Evolutionary conservation across 1,140 invertebrate species (phyloP).

Genomic region (Drosophila yakuba): DNA sequence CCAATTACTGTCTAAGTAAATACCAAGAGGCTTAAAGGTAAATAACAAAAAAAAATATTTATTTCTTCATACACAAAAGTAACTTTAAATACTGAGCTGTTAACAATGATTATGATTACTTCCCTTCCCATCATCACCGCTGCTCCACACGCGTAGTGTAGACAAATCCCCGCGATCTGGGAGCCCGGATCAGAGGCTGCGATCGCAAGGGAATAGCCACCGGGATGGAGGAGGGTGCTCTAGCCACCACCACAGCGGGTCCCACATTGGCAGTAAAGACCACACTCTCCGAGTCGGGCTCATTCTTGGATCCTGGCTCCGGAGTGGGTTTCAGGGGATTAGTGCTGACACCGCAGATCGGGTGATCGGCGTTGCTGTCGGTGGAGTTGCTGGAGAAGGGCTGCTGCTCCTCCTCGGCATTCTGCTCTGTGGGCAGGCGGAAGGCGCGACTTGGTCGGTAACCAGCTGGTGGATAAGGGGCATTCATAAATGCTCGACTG

Average conservation of each 20-base stretch:
- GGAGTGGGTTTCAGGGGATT: conserved; percentile 76
- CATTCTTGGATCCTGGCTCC: conserved; percentile 60
- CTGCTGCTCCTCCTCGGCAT: conserved; percentile 27
- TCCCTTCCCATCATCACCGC: conserved; percentile 48
- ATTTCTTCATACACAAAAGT: conserved; percentile 17
- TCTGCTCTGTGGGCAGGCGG: conserved; percentile 61
- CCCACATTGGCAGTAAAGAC: conserved; percentile 61
- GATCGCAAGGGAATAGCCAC: conserved; percentile 69
- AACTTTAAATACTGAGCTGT: conserved; percentile 48
- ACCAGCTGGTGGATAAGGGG: conserved; percentile 74
- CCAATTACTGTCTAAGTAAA: no score
- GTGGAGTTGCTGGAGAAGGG: conserved; percentile 9
- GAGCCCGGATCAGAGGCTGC: conserved; percentile 42
- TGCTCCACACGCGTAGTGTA: conserved; percentile 68
- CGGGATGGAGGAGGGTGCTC: conserved; percentile 48
- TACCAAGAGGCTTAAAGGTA: neutral
- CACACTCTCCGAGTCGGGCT: conserved; percentile 74
- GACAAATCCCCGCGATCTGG: conserved; percentile 40
- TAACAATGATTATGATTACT: conserved; percentile 22
- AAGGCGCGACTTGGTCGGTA: conserved; percentile 75
- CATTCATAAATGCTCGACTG: conserved; percentile 40
- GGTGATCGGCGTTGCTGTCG: conserved; percentile 62
- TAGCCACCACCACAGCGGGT: conserved; percentile 62
- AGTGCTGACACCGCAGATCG: conserved; percentile 74
- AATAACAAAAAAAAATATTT: conserved; percentile 23